These are phyloP conservation scores for Ammospiza caudacuta DNA, from an alignment of 2,113 vertebrate species.

Conservation along the genomic window DNA sequence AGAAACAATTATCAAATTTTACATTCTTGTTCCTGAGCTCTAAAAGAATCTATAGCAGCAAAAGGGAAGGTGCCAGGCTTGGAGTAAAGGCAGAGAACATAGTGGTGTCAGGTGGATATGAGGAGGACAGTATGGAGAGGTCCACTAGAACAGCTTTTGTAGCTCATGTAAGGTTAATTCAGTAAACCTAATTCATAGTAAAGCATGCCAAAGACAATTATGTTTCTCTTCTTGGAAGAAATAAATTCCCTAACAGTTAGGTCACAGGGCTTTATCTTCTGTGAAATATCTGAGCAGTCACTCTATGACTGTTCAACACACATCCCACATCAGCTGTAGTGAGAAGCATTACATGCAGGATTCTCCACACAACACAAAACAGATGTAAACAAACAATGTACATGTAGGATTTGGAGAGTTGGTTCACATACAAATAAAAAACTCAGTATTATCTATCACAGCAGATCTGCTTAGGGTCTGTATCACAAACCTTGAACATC, in stretches of 20 bases:
- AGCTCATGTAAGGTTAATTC: neutral
- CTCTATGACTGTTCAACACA: neutral
- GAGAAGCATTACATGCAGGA: neutral
- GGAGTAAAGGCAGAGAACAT: neutral
- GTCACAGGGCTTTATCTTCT: neutral
- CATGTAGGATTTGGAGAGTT: neutral
- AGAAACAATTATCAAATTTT: constrained; percentile 13
- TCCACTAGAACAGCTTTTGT: neutral
- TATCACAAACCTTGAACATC: neutral
- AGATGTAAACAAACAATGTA: neutral
- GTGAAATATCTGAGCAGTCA: neutral
- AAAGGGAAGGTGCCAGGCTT: neutral
- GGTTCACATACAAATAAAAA: neutral
- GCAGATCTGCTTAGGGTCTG: neutral
- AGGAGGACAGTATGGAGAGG: neutral
- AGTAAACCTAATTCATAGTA: neutral
- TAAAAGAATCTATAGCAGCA: neutral
- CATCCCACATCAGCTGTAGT: neutral
- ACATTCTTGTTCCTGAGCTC: neutral
- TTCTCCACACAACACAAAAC: neutral
- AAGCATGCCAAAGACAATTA: neutral
- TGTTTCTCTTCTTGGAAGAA: neutral
- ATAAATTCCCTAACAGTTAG: neutral
- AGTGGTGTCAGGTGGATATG: neutral
- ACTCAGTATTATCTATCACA: neutral